Conservation (phyloP, 2,113 vertebrate genomes). For the Erinaceus europaeus region DNA sequence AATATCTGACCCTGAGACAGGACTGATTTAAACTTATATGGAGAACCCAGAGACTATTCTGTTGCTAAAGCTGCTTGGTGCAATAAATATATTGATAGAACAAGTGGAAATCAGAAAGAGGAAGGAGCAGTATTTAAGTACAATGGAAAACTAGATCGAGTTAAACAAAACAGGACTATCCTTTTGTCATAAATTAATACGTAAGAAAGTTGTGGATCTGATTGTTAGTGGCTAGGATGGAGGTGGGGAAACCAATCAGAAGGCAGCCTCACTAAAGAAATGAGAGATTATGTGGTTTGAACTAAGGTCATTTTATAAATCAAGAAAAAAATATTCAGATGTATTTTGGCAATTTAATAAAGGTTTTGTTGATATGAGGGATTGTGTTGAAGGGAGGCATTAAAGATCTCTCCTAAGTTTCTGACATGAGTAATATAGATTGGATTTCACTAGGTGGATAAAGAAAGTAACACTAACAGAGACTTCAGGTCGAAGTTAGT, state of each 20-base stretch:
- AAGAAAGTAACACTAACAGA: background rate
- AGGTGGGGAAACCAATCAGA: background rate
- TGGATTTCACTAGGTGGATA: rapidly evolving
- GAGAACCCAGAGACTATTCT: background rate
- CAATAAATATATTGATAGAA: no score
- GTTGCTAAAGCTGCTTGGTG: background rate
- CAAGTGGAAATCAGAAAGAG: no score
- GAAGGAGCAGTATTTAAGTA: background rate
- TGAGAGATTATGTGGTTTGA: background rate
- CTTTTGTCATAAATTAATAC: background rate
- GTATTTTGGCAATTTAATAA: background rate
- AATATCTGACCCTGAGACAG: background rate
- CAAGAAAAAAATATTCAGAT: background rate
- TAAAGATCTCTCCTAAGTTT: rapidly evolving
- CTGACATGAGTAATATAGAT: background rate
- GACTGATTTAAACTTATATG: no score
- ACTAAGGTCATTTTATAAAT: no score
- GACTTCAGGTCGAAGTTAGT: rapidly evolving
- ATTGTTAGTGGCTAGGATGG: no score
- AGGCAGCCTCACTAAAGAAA: background rate
- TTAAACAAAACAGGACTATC: background rate
- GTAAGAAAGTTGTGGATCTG: background rate
- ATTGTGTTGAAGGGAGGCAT: no score
- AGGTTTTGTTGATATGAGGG: rapidly evolving
- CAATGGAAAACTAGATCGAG: background rate